Base-by-base conservation (phyloP, 2,113 vertebrate species). In the Misgurnus anguillicaudatus region DNA sequence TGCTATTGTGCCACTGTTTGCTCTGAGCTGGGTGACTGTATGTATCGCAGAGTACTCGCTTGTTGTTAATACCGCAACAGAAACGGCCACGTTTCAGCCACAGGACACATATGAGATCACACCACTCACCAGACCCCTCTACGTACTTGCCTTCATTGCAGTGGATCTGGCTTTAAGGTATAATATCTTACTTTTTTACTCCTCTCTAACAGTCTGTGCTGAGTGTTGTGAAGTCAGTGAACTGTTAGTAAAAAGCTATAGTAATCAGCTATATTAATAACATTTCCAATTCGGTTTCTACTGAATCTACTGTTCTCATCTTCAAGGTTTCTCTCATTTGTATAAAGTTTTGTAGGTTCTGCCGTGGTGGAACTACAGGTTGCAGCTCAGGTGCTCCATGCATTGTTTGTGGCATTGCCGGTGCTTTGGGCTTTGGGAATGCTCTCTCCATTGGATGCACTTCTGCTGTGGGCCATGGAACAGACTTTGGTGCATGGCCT, bases 31-130 rank as follows among this genome's bases (percentile, higher is more conserved):
- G 97, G 87, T 98, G 69, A 98, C 96, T 0, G 64, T 99, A 39
- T 99, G 98, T 86, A 97, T 96, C 80, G 97, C 92, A 58, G 96
- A 98, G 86, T 99, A 99, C 86, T 97, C 97, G 0, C 91, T 99
- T 68, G 95, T 98, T 76, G 86, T 99, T 86, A 98, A 97, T 82
- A 98, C 98, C 1, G 94, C 97, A 74, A 90, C 95, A 0, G 98
- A 99, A 90, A 98, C 96, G 0, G 98, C 97, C 9, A 95, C 97
- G 80, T 99, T 98, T 87, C 96, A 99, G 73, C 92, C 96, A 36
- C 94, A 97, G 90, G 98, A 99, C 86, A 94, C 94, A 13, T 99
- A 97, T 0, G 98, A 99, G 93, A 95, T 98, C 87, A 95, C 94
- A 38, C 94, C 98, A 38, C 94, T 99, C 81, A 95, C 94, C 82